These are phyloP conservation scores for Platanista minor DNA, from an alignment of 2,113 vertebrate genomes.

Conservation along the genomic window DNA sequence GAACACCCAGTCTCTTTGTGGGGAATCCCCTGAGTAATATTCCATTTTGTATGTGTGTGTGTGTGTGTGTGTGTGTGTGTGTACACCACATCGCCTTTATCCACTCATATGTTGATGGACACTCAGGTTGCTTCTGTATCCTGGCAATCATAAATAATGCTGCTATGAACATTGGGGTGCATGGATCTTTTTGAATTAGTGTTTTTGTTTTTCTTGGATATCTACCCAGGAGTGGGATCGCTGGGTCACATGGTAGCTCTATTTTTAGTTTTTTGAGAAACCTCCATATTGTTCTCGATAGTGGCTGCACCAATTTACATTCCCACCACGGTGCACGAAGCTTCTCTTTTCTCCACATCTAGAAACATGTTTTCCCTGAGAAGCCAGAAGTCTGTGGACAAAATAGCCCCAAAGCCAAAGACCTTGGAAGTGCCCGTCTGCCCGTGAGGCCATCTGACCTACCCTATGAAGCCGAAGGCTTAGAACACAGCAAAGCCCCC, in stretches of 20 bases:
- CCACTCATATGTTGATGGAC: not conserved
- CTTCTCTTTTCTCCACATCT: not conserved
- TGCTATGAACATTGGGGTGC: not conserved
- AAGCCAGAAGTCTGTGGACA: not conserved
- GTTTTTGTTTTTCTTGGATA: not conserved
- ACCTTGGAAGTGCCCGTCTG: constrained; percentile 5
- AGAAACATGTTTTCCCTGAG: not conserved
- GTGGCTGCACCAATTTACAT: not conserved
- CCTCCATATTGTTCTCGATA: not conserved
- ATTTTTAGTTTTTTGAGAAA: not conserved
- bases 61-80: too few relatives aligned
- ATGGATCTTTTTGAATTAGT: not conserved
- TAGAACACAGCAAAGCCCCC: constrained; percentile 53
- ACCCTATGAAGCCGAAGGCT: not conserved
- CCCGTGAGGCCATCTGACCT: constrained; percentile 20
- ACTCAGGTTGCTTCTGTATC: not conserved
- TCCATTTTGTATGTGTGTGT: too few relatives aligned
- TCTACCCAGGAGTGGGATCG: not conserved
- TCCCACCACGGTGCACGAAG: not conserved
- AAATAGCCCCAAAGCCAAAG: not conserved
- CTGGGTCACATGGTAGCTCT: not conserved
- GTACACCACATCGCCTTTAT: not conserved
- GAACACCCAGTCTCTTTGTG: not conserved
- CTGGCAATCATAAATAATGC: not conserved
- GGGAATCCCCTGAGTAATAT: too few relatives aligned